Conservation (phyloP, 2,888 invertebrate genomes). For the Tenthredo mesomela region DNA sequence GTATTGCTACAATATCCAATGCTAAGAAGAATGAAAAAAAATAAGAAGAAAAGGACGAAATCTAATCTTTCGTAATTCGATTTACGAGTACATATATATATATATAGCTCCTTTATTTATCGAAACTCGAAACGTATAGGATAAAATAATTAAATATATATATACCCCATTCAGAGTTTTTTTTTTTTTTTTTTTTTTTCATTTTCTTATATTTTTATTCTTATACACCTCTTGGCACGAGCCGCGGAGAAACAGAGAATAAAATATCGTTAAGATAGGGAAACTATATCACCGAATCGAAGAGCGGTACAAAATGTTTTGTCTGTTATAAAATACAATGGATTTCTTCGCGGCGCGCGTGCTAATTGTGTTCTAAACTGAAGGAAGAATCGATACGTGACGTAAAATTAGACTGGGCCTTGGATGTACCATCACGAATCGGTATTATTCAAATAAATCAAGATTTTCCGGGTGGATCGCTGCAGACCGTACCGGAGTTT, state of each 20-base stretch:
- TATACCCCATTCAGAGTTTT: not conserved
- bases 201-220: too few relatives aligned
- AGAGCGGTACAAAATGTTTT: not conserved
- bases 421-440: not conserved
- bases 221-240: not conserved
- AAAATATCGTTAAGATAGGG: not conserved
- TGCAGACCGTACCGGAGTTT: not conserved
- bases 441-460: slow-evolving; percentile 50
- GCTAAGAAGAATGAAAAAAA: slow-evolving; percentile 8
- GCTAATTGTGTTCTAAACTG: slow-evolving; percentile 47
- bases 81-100: slow-evolving; percentile 19
- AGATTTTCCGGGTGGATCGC: slow-evolving; percentile 24
- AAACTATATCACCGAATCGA: not conserved
- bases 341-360: slow-evolving; percentile 44
- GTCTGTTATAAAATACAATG: not conserved
- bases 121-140: not conserved
- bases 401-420: not conserved
- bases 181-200: not conserved
- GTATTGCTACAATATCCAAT: slow-evolving; percentile 13
- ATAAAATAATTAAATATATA: not conserved
- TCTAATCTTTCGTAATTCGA: slow-evolving; percentile 41
- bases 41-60: not conserved
- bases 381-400: slow-evolving; percentile 29
- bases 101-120: not conserved
- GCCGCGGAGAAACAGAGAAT: not conserved